Conservation (phyloP, 2,888 invertebrate species). For the Galerucella calmariensis region DNA sequence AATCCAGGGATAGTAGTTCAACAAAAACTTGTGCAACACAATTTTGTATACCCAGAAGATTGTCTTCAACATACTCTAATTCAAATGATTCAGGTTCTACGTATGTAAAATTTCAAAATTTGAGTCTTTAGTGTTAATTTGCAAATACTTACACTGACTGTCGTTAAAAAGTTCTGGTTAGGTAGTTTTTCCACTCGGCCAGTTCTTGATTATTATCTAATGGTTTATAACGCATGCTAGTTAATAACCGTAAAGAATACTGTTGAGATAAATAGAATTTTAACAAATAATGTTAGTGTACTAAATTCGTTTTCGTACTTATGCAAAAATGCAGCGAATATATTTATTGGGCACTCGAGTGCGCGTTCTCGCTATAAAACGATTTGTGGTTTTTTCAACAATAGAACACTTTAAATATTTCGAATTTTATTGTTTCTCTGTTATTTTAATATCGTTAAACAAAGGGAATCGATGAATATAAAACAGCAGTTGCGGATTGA, state of each 20-base stretch:
- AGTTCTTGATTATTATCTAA: neutral
- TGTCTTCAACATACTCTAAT: too few relatives aligned
- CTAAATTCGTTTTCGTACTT: constrained; percentile 35
- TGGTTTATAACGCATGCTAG: neutral
- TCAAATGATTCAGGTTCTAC: too few relatives aligned
- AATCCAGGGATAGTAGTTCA: too few relatives aligned
- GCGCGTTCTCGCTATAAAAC: constrained; percentile 58
- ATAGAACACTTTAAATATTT: constrained; percentile 64
- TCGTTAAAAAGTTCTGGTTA: neutral
- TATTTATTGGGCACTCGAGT: constrained; percentile 61
- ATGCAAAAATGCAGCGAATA: constrained; percentile 54
- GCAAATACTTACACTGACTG: neutral
- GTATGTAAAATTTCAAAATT: too few relatives aligned
- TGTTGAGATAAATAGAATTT: neutral
- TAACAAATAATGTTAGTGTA: neutral
- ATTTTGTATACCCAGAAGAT: too few relatives aligned
- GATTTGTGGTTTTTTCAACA: constrained; percentile 63
- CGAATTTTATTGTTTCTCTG: constrained; percentile 60
- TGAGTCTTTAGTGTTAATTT: too few relatives aligned
- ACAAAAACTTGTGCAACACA: too few relatives aligned
- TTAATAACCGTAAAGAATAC: neutral
- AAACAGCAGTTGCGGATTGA: constrained; percentile 37
- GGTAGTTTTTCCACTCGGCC: neutral
- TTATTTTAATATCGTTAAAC: constrained; percentile 56
- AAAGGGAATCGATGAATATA: constrained; percentile 50